Evolutionary conservation across 2,797 vertebrate species (phyloP), one percentile per base, ranked within the genome.

Genomic region (Girardinus metallicus): DNA sequence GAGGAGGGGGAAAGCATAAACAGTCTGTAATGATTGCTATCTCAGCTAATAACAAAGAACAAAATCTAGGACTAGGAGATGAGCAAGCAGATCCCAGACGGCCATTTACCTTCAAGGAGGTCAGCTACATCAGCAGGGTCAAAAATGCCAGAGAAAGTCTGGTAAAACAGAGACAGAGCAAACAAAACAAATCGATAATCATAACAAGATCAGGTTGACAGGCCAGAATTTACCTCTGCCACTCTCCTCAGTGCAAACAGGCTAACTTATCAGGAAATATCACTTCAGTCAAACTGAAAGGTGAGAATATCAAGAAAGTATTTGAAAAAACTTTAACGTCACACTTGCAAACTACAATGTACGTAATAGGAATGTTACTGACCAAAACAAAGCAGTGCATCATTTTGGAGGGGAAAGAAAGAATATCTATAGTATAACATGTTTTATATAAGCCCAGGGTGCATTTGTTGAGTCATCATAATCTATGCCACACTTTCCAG

Each of bases 41-140:
- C 86, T 75, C 78, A 73, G 82, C 85, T 91, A 91, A 93, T 89
- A 92, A 85, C 81, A 87, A 74, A 72, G 88, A 86, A 85, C 60
- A 86, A 73, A 82, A 87, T 80, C 91, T 77, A 77, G 92, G 93
- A 79, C 81, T 82, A 79, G 82, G 81, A 90, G 83, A 93, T 77
- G 86, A 93, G 85, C 71, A 88, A 79, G 85, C 77, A 89, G 91
- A 81, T 93, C 93, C 91, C 92, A 88, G 73, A 77, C 4, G 91
- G 85, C 85, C 57, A 68, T 97, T 93, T 96, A 99, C 98, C 79
- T 94, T 98, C 96, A 36, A 99, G 95, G 90, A 97, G 96, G 89
- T 97, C 94, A 93, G 96, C 95, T 92, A 99, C 94, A 93, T 97
- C 96, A 95, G 96, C 96, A 86, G 97, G 98, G 95, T 99, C 97